These are phyloP conservation scores for Stratiolaelaps scimitus DNA, from an alignment of 1,140 invertebrate species.

Conservation along the genomic window DNA sequence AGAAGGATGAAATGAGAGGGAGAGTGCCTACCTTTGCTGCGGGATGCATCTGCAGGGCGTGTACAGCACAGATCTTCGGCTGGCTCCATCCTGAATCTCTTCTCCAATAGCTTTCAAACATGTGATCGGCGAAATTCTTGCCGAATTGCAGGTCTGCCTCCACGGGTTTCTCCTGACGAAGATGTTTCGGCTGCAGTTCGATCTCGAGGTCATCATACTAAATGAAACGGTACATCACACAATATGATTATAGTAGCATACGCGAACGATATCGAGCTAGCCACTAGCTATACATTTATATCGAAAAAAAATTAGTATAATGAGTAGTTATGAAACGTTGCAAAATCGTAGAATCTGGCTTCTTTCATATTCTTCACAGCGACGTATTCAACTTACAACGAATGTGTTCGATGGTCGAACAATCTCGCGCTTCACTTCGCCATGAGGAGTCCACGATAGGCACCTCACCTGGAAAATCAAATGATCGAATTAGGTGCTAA, in stretches of 20 bases:
- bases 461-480: constrained; percentile 20
- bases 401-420: constrained; percentile 20
- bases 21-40: neutral
- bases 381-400: neutral
- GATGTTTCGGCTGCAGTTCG: neutral
- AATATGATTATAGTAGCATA: no score
- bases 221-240: neutral
- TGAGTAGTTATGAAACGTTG: constrained; percentile 8
- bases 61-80: constrained; percentile 10
- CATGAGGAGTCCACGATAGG: constrained; percentile 24
- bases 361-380: no score
- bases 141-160: constrained; percentile 2
- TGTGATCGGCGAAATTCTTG: constrained; percentile 22
- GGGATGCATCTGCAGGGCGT: constrained; percentile 23
- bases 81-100: constrained; percentile 14
- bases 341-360: neutral
- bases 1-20: no score
- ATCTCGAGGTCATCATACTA: constrained; percentile 23
- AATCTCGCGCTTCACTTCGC: constrained; percentile 8
- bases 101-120: constrained; percentile 28
- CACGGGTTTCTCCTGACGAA: constrained; percentile 9
- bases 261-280: no score
- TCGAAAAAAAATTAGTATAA: no score
- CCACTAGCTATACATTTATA: no score
- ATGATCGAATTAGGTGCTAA: no score